Percentiles rank a stretch among this genome's conserved stretches.
Conservation (phyloP, 2,888 invertebrate genomes). For the Drosophila cyrtoloma region DNA sequence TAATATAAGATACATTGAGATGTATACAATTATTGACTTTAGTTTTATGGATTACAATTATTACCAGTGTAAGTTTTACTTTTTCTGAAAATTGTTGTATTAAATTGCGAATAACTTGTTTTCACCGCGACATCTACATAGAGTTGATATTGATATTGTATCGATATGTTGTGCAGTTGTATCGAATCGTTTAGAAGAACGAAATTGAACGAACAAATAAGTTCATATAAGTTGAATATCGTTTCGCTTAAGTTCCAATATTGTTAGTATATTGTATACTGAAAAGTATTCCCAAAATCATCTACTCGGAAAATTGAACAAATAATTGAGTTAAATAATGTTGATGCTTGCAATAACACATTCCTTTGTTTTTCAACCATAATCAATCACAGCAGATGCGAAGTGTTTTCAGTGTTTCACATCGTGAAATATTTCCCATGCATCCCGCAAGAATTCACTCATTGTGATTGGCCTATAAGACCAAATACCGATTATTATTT, state of each 20-base stretch:
- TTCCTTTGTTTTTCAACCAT: neutral
- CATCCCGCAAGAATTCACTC: neutral
- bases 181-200: slow-evolving; percentile 3
- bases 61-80: slow-evolving; percentile 32
- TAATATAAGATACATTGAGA: slow-evolving; percentile 5
- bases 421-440: neutral
- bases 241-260: neutral
- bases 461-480: neutral
- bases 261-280: neutral
- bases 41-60: slow-evolving; percentile 1
- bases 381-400: neutral
- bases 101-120: slow-evolving; percentile 57
- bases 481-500: neutral
- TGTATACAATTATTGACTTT: neutral
- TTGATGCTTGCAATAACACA: neutral
- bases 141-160: slow-evolving; percentile 27
- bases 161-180: slow-evolving; percentile 36
- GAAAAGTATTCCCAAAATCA: too few relatives aligned
- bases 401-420: neutral
- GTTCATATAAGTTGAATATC: neutral
- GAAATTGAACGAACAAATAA: neutral
- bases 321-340: neutral
- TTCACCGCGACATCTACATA: slow-evolving; percentile 52
- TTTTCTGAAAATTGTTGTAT: slow-evolving; percentile 49
- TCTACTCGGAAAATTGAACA: neutral